Conservation (phyloP, 2,888 invertebrate genomes). For the Phymatocera aterrima region DNA sequence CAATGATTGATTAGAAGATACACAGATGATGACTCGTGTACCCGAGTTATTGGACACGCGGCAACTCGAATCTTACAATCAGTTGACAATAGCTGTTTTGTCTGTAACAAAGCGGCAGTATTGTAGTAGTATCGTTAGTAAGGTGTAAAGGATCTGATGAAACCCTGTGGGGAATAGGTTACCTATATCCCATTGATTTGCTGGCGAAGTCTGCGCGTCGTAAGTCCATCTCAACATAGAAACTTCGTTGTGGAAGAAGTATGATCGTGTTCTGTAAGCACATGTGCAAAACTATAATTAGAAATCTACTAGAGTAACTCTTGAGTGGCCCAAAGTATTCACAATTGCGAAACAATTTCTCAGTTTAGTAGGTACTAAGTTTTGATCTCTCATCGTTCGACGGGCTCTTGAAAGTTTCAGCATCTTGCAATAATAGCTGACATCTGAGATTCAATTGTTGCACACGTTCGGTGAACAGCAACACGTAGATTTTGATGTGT, state of each 20-base stretch:
- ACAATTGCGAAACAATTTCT: background rate
- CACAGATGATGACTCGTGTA: background rate
- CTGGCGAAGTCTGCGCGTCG: background rate
- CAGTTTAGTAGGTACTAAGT: too few relatives aligned
- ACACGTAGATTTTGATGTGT: too few relatives aligned
- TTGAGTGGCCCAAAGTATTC: background rate
- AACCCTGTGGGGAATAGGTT: conserved; percentile 15
- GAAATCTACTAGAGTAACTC: conserved; percentile 9
- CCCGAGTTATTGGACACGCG: conserved; percentile 3
- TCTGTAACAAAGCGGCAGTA: background rate
- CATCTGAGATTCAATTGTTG: too few relatives aligned
- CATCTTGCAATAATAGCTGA: too few relatives aligned
- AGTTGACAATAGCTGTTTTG: conserved; percentile 16
- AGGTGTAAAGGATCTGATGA: conserved; percentile 16
- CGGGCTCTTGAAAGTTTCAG: too few relatives aligned
- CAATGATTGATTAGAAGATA: conserved; percentile 8
- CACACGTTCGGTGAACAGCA: too few relatives aligned
- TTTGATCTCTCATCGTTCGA: too few relatives aligned
- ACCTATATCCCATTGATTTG: conserved; percentile 24
- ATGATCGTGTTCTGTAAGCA: conserved; percentile 3
- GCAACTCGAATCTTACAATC: conserved; percentile 14
- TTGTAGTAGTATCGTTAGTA: background rate
- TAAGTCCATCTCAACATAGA: background rate
- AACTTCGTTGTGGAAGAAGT: background rate
- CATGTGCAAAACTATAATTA: conserved; percentile 28